Evolutionary conservation across 2,797 vertebrate genomes (phyloP).

Genomic region (Leontocebus nigricollis): DNA sequence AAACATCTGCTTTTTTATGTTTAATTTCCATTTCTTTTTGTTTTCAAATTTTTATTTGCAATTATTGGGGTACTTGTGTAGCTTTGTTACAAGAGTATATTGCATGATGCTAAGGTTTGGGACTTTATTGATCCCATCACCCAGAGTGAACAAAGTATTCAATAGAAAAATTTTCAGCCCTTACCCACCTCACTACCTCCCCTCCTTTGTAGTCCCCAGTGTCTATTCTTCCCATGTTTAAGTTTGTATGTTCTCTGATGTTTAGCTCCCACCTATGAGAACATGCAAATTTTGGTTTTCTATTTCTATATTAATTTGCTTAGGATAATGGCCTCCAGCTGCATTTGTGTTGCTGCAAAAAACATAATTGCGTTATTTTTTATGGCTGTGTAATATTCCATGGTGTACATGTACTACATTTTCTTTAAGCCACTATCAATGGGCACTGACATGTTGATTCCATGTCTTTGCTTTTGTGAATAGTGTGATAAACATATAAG

Average conservation of each 20-base stretch:
- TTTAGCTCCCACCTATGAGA: not conserved
- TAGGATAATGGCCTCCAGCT: not conserved
- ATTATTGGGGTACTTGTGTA: not conserved
- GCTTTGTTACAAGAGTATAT: not conserved
- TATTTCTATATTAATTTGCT: not conserved
- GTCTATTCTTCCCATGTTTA: not conserved
- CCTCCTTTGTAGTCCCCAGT: not conserved
- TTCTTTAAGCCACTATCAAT: not conserved
- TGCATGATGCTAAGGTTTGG: not conserved
- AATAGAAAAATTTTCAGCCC: not conserved
- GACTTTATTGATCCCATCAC: not conserved
- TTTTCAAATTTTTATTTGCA: not conserved
- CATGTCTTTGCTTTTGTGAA: not conserved
- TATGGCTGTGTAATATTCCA: not conserved
- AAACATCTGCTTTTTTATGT: slow-evolving; percentile 11
- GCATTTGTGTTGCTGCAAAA: not conserved
- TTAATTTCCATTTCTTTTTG: not conserved
- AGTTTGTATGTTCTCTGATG: not conserved
- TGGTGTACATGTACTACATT: not conserved
- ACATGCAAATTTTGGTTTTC: not conserved
- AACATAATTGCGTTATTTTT: not conserved
- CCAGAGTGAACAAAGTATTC: not conserved
- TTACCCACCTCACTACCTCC: not conserved
- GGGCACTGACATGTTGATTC: not conserved
- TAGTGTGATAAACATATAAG: not conserved